Percentiles rank a stretch among this genome's conserved stretches.
phyloP scores from a whole-genome alignment of 23 tunicate genomes.

The Botrylloides violaceus region DNA sequence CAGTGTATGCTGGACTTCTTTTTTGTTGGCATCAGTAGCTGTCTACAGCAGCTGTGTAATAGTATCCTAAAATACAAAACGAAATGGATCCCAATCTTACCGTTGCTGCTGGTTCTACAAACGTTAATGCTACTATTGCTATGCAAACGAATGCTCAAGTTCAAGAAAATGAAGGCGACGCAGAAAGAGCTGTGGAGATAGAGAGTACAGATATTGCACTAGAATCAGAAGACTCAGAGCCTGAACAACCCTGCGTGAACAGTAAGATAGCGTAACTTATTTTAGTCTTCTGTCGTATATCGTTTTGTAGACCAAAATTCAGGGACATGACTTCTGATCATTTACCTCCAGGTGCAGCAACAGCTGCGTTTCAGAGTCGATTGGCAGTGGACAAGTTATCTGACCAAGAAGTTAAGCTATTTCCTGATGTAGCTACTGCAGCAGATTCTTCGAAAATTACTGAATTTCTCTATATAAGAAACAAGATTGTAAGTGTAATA shows the following conservation, averaged over 20 bases:
- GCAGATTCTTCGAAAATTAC: constrained; percentile 3
- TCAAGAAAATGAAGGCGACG: no score
- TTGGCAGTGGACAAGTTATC: constrained; percentile 58
- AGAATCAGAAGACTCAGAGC: constrained; percentile 20
- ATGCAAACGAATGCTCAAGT: no score
- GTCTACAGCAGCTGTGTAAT: no score
- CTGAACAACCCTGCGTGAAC: neutral
- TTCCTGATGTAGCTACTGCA: constrained; percentile 53
- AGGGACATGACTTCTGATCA: neutral
- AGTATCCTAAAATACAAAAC: no score
- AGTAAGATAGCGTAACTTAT: neutral
- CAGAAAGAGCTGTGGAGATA: no score
- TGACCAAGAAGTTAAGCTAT: constrained; percentile 38
- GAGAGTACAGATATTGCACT: neutral
- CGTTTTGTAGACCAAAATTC: neutral
- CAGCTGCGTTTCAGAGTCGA: constrained; percentile 90
- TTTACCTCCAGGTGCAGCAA: constrained; percentile 26
- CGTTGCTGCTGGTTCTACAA: no score
- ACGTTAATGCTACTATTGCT: no score
- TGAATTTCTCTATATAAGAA: constrained; percentile 53
- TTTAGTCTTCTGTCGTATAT: neutral
- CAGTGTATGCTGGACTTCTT: no score
- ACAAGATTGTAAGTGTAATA: constrained; percentile 78
- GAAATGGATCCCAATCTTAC: no score
- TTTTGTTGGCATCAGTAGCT: no score